A percentile compares a stretch with the other conserved stretches of the same genome.
These are phyloP conservation scores for Lamprologus ornatipinnis DNA, from an alignment of 2,113 vertebrate species.

Conservation along the genomic window DNA sequence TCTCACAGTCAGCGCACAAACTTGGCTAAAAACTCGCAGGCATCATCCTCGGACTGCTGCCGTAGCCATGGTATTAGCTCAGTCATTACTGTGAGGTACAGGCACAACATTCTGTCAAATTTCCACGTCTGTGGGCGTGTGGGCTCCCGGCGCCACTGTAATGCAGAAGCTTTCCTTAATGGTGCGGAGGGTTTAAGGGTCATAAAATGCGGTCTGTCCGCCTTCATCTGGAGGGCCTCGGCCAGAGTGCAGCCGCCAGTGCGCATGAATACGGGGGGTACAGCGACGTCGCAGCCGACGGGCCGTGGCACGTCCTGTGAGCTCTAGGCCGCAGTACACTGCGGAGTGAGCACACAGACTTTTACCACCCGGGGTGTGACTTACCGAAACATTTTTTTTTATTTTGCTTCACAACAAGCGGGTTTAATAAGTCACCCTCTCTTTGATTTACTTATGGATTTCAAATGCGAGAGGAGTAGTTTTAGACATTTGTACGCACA, in stretches of 20 bases:
- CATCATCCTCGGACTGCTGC: neutral
- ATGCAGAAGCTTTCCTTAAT: neutral
- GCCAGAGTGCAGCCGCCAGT: neutral
- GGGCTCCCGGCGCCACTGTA: neutral
- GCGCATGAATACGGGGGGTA: slow-evolving; percentile 18
- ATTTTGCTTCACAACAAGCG: neutral
- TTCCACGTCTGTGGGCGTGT: neutral
- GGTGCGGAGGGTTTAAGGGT: neutral
- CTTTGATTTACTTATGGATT: neutral
- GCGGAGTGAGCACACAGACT: neutral
- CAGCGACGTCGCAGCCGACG: neutral
- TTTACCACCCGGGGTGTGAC: neutral
- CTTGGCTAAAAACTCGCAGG: neutral
- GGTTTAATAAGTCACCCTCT: neutral
- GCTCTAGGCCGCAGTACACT: slow-evolving; percentile 42
- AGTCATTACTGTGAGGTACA: slow-evolving; percentile 19
- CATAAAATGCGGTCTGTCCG: neutral
- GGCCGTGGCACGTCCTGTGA: neutral
- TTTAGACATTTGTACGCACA: neutral
- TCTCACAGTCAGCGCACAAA: neutral
- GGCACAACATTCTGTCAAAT: neutral
- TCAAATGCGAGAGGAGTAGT: neutral
- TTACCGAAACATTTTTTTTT: neutral
- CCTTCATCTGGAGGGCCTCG: slow-evolving; percentile 15
- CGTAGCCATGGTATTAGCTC: slow-evolving; percentile 38